Evolutionary conservation across 2,797 vertebrate species (phyloP), one percentile per base, ranked within the genome.

Genomic region (Octomys mimax): DNA sequence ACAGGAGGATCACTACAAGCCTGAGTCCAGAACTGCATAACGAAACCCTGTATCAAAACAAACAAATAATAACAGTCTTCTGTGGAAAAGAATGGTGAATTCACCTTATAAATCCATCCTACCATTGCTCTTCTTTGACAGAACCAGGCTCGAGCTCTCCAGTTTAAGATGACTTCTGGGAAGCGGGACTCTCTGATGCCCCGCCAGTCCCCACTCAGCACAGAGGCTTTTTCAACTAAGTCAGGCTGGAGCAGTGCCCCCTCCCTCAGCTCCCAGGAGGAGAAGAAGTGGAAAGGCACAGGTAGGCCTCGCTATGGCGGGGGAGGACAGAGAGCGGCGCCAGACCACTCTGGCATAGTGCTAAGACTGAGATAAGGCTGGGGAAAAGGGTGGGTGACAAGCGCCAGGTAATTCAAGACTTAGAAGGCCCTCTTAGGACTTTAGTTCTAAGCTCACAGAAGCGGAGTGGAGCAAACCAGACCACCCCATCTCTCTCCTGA

Each of bases 201-300:
- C 24, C 13, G 2, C 21, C 2, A 18, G 64, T 49, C 26, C 59
- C 0, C 1, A 2, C 13, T n/a, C 7, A 7, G 57, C 26, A n/a
- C 4, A 3, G 52, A 33, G 33, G 31, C 14, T 18, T 93, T 46
- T 91, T 46, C 14, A 70, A 84, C 79, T 66, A 70, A 36, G n/a
- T 24, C 64, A 59, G 66, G 80, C n/a, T 62, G 36, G 57, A 5
- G n/a, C 11, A n/a, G 31, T 57, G 46, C 9, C 26, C 54, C 14
- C 10, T 31, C 54, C 0, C 9, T 7, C 64, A 1, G 42, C 24
- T 12, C 42, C 39, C 62, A 54, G 52, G 64, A 13, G 39, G 62
- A 3, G n/a, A 8, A 33, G 2, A 68, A 59, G 68, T 12, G 28
- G 42, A 52, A 39, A 18, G 13, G 3, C 16, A 19, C 2, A 0